phyloP scores from a whole-genome alignment of 2,113 vertebrate genomes.

The Pelvicachromis taeniatus region DNA sequence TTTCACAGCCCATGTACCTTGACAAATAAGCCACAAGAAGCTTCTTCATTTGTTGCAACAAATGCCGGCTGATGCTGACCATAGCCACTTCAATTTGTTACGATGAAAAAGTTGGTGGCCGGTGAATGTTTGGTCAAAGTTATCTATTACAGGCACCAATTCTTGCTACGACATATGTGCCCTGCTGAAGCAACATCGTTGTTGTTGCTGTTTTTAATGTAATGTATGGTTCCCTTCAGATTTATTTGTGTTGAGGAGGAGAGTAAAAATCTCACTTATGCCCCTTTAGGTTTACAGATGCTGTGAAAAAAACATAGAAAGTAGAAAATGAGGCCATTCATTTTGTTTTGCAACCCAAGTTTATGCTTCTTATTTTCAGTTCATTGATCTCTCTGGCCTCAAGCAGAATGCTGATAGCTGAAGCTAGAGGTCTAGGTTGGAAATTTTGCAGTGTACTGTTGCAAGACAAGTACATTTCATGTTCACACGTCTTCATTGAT shows the following conservation, averaged over 20 bases:
- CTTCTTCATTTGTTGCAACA: not conserved
- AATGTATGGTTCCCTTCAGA: constrained; percentile 20
- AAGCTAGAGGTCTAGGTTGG: not conserved
- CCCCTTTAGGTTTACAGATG: constrained; percentile 32
- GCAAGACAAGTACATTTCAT: not conserved
- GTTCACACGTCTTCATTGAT: not conserved
- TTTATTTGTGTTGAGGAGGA: not conserved
- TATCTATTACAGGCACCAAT: constrained; percentile 10
- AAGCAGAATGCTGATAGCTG: constrained; percentile 9
- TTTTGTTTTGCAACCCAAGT: constrained; percentile 10
- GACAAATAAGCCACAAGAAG: not conserved
- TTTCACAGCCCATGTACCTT: not conserved
- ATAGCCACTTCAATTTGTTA: not conserved
- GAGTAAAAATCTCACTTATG: constrained; percentile 5
- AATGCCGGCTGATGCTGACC: not conserved
- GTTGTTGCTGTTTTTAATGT: constrained; percentile 23
- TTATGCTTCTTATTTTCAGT: constrained; percentile 27
- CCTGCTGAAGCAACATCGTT: constrained; percentile 10
- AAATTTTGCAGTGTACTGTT: not conserved
- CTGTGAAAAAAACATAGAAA: constrained; percentile 3
- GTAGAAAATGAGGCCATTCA: not conserved
- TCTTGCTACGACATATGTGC: not conserved
- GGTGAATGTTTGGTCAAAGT: not conserved
- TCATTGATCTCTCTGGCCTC: constrained; percentile 22
- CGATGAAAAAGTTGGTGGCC: not conserved